A percentile compares a stretch with the other conserved stretches of the same genome.
phyloP scores from a whole-genome alignment of 2,888 invertebrate species.

The Pammene fasciana region DNA sequence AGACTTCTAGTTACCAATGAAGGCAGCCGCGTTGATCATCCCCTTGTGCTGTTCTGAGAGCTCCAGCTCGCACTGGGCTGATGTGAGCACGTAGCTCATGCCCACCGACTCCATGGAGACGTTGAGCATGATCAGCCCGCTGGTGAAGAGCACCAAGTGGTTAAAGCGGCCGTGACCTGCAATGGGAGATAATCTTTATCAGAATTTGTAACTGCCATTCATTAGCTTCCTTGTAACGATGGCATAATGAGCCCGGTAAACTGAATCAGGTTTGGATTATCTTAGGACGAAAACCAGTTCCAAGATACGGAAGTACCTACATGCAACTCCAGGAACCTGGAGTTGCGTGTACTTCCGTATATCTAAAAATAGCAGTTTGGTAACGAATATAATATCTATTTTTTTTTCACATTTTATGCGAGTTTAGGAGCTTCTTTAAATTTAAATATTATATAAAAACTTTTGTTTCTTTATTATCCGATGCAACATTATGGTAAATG shows the following conservation, averaged over 20 bases:
- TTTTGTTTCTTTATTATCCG: too few relatives aligned
- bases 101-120: constrained; percentile 87
- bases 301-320: background rate
- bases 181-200: background rate
- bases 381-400: background rate
- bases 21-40: constrained; percentile 84
- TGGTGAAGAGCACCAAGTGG: constrained; percentile 82
- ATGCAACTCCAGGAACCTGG: too few relatives aligned
- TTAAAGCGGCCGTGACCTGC: constrained; percentile 86
- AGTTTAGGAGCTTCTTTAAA: too few relatives aligned
- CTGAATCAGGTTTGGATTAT: background rate
- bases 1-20: constrained; percentile 19
- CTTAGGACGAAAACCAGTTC: background rate
- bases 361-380: too few relatives aligned
- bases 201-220: too few relatives aligned
- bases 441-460: too few relatives aligned
- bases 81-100: constrained; percentile 86
- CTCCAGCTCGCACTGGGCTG: constrained; percentile 86
- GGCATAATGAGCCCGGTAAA: background rate
- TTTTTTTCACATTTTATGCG: too few relatives aligned
- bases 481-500: too few relatives aligned
- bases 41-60: constrained; percentile 85
- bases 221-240: too few relatives aligned
- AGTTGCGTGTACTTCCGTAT: too few relatives aligned
- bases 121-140: constrained; percentile 85